phyloP scores from a whole-genome alignment of 2,113 vertebrate species.

The Porphyrio hochstetteri region DNA sequence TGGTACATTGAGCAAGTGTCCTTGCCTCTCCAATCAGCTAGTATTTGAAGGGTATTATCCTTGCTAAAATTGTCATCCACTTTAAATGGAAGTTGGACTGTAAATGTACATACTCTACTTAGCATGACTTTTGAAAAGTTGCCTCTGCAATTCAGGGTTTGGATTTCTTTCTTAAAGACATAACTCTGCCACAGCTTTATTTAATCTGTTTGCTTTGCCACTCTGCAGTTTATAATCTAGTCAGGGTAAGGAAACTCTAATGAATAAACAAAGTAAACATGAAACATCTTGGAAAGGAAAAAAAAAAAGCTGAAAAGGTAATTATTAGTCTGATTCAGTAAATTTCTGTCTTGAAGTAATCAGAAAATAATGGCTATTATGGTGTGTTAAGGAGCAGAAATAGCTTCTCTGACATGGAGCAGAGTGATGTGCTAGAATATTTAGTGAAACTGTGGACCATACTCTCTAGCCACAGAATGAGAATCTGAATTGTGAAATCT shows the following conservation, averaged over 20 bases:
- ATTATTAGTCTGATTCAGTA: not conserved
- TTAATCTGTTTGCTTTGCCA: not conserved
- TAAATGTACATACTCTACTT: constrained; percentile 1
- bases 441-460: not conserved
- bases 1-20: constrained; percentile 44
- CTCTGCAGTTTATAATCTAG: not conserved
- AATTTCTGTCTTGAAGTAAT: not conserved
- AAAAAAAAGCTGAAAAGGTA: not conserved
- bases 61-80: constrained; percentile 50
- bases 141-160: not conserved
- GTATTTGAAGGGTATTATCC: constrained; percentile 47
- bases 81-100: constrained; percentile 32
- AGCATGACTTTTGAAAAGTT: constrained; percentile 14
- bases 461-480: not conserved
- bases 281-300: not conserved
- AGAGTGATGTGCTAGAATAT: not conserved
- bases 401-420: not conserved
- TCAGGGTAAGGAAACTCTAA: not conserved
- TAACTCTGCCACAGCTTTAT: not conserved
- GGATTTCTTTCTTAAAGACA: constrained; percentile 10
- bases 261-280: not conserved
- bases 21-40: constrained; percentile 25
- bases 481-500: not conserved
- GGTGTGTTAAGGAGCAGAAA: not conserved
- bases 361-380: not conserved